phyloP scores from a whole-genome alignment of 2,113 vertebrate species.

The Sinocyclocheilus anophthalmus region DNA sequence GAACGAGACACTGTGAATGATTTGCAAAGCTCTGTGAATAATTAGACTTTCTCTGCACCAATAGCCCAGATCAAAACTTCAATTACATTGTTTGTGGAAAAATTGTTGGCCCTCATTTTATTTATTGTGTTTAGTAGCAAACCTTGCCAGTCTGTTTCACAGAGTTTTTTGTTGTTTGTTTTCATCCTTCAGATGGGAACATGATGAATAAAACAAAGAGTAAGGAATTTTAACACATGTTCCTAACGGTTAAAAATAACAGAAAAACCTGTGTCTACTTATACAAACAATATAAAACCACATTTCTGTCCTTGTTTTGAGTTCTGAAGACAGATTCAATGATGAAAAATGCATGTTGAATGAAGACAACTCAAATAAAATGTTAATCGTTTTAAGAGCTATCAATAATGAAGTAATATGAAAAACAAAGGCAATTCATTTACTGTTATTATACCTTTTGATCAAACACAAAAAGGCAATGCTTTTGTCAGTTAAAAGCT shows the following conservation, averaged over 20 bases:
- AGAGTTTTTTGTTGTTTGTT: conserved; percentile 32
- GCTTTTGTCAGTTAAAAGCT: background rate
- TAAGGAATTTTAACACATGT: conserved; percentile 29
- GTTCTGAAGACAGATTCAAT: background rate
- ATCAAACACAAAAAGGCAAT: background rate
- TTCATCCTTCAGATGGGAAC: conserved; percentile 33
- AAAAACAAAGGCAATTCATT: background rate
- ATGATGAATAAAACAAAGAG: conserved; percentile 23
- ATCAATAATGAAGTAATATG: background rate
- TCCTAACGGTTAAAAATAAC: conserved; percentile 23
- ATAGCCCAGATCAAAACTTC: conserved; percentile 29
- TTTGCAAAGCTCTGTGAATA: conserved; percentile 37
- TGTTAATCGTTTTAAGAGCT: background rate
- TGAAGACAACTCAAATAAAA: background rate
- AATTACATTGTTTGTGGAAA: conserved; percentile 48
- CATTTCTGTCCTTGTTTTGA: conserved; percentile 19
- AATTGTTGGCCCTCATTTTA: conserved; percentile 39
- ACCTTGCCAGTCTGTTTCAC: conserved; percentile 39
- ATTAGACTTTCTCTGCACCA: conserved; percentile 30
- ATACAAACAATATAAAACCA: conserved; percentile 26
- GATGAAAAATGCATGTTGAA: background rate
- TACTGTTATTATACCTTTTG: background rate
- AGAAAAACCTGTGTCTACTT: conserved; percentile 29
- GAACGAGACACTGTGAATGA: conserved; percentile 7
- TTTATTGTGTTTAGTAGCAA: conserved; percentile 45